Conservation (phyloP, 2,888 invertebrate species). For the Trachelus stipa region DNA sequence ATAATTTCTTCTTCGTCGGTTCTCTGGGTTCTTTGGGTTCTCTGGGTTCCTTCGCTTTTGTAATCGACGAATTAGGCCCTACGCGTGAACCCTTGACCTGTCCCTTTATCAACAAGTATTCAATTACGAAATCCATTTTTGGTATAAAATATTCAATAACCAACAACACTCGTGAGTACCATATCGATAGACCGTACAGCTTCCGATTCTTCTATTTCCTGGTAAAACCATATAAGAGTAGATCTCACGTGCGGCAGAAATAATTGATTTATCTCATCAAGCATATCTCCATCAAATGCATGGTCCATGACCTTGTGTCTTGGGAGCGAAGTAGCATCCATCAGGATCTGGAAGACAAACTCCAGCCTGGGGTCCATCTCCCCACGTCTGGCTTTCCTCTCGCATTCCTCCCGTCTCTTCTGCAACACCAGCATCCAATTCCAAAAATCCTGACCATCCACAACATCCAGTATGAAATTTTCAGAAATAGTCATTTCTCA, state of each 20-base stretch:
- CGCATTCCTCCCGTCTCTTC: conserved; percentile 90
- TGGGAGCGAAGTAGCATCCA: conserved; percentile 84
- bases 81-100: conserved; percentile 48
- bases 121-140: background rate
- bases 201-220: conserved; percentile 83
- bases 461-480: background rate
- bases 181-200: conserved; percentile 57
- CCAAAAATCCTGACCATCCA: background rate
- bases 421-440: conserved; percentile 52
- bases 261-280: conserved; percentile 89
- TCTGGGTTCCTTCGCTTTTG: conserved; percentile 64
- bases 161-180: conserved; percentile 42
- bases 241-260: conserved; percentile 88
- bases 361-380: conserved; percentile 94
- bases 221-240: conserved; percentile 90
- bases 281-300: conserved; percentile 90
- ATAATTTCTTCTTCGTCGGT: conserved; percentile 79
- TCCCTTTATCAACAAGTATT: conserved; percentile 14
- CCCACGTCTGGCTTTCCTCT: conserved; percentile 88
- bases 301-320: conserved; percentile 91
- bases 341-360: conserved; percentile 88
- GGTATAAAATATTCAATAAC: background rate
- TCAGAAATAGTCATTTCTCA: background rate
- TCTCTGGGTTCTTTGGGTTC: conserved; percentile 24
- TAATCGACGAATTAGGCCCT: conserved; percentile 44